phyloP scores from a whole-genome alignment of 92 coral and sea anemone genomes.

The Bergia sp. region DNA sequence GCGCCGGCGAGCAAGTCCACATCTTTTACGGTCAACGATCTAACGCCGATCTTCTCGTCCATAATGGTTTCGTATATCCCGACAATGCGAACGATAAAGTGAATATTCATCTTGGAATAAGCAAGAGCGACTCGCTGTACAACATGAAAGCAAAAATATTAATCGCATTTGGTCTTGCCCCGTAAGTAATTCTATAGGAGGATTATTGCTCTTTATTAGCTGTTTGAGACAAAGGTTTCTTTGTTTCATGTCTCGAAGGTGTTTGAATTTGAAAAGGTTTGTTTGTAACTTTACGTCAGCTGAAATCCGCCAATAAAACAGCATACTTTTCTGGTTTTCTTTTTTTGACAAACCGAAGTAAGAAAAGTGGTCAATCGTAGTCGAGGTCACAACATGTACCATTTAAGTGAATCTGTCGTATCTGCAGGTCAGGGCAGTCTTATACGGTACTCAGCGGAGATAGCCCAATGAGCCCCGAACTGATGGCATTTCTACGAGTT shows the following conservation, averaged over 20 bases:
- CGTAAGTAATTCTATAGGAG: slow-evolving; percentile 65
- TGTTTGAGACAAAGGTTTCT: too few relatives aligned
- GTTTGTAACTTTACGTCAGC: too few relatives aligned
- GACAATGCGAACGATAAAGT: slow-evolving; percentile 80
- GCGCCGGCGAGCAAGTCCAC: slow-evolving; percentile 89
- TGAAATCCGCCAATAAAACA: too few relatives aligned
- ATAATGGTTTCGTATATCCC: slow-evolving; percentile 90
- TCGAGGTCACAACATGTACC: neutral
- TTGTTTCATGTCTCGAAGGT: too few relatives aligned
- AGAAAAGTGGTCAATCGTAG: too few relatives aligned
- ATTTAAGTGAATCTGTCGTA: neutral
- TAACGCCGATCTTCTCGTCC: slow-evolving; percentile 88
- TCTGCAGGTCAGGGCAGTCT: slow-evolving; percentile 65
- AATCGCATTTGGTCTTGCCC: slow-evolving; percentile 63
- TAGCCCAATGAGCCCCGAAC: slow-evolving; percentile 75
- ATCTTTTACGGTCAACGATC: slow-evolving; percentile 95
- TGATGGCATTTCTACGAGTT: slow-evolving; percentile 81
- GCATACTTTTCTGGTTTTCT: too few relatives aligned
- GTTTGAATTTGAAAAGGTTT: too few relatives aligned
- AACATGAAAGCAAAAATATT: slow-evolving; percentile 81
- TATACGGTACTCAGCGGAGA: slow-evolving; percentile 66
- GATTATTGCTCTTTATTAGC: too few relatives aligned
- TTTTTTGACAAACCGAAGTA: too few relatives aligned
- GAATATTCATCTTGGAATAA: slow-evolving; percentile 85
- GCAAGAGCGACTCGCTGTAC: slow-evolving; percentile 88